Base-by-base conservation (phyloP, 2,113 vertebrate genomes). In the Etia nguti region DNA sequence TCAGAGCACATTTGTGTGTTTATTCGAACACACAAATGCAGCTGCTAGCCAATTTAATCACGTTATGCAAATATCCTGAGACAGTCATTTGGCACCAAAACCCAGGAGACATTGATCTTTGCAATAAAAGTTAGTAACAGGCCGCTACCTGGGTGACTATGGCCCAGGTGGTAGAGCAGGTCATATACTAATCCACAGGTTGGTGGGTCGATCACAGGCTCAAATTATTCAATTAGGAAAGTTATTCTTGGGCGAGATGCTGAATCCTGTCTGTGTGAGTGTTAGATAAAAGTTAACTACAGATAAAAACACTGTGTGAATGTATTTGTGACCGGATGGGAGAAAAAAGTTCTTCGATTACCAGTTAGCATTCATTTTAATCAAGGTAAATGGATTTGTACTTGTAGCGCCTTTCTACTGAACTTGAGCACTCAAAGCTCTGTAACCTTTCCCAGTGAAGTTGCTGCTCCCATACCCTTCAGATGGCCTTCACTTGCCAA, bases 41-140 rank as follows among this genome's bases (percentile, higher is more conserved):
- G 0, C 59, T 36, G 10, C 0, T 62, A 62, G 31, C 59, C 31
- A 20, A 7, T 62, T 31, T n/a, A 20, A 36, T 62, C 31, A 0
- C 11, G 1, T 62, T 62, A 36, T 36, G 36, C 7, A 0, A 41
- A 70, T 70, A 15, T 24, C 62, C 29, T 1, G 9, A 34, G 57
- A 60, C 57, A 34, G 57, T 20, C 29, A 60, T 34, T 60, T 60
- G 57, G 16, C 57, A 60, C 57, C 57, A 60, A 60, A 60, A 20
- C 9, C 57, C 57, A 60, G 57, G 16, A 34, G 57, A 60, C 0
- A 34, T 31, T 60, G 57, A 6, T 11, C 59, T 10, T 1, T 60
- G 59, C 59, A 1, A 18, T 60, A 60, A 60, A 60, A 60, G 29
- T 60, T 0, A 20, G 29, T 60, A 60, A 34, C 16, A 60, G 26